Evolutionary conservation across 2,888 invertebrate genomes (phyloP).

Genomic region (Luperina testacea): DNA sequence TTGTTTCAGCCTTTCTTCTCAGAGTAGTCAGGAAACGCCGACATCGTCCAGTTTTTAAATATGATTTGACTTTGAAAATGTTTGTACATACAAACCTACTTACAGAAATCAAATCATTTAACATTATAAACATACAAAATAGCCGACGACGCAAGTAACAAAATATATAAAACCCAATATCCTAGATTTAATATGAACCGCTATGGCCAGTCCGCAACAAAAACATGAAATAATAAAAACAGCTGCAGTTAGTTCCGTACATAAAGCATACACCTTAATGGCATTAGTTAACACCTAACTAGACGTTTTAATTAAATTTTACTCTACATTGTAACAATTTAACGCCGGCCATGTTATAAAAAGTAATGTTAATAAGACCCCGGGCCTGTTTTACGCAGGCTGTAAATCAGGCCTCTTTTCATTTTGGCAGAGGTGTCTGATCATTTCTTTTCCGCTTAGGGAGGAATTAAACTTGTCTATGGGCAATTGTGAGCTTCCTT

Average conservation of each 20-base stretch:
- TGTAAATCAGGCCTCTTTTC: slow-evolving; percentile 88
- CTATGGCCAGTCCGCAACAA: slow-evolving; percentile 22
- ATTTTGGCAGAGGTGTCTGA: slow-evolving; percentile 86
- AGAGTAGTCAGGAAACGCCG: too few relatives aligned
- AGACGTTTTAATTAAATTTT: slow-evolving; percentile 89
- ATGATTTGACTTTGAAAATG: too few relatives aligned
- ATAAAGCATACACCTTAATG: slow-evolving; percentile 80
- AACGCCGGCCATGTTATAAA: slow-evolving; percentile 86
- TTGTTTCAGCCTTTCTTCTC: too few relatives aligned
- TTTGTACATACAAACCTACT: too few relatives aligned
- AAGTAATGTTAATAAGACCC: slow-evolving; percentile 89
- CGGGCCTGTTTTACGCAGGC: slow-evolving; percentile 82
- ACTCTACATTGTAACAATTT: slow-evolving; percentile 87
- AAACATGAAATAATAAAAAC: slow-evolving; percentile 60
- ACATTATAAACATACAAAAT: not conserved
- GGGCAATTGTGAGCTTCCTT: slow-evolving; percentile 79
- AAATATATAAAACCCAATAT: slow-evolving; percentile 3
- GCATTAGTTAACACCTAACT: slow-evolving; percentile 84
- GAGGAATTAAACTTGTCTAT: slow-evolving; percentile 86
- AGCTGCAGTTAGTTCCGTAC: slow-evolving; percentile 68
- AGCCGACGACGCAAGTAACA: not conserved
- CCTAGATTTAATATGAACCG: slow-evolving; percentile 15
- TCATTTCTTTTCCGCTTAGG: slow-evolving; percentile 84
- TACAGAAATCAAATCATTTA: not conserved
- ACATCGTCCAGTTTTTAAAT: too few relatives aligned